Conservation (phyloP, 35 echinoderm and acorn worm species). For the Stichopus chloronotus region DNA sequence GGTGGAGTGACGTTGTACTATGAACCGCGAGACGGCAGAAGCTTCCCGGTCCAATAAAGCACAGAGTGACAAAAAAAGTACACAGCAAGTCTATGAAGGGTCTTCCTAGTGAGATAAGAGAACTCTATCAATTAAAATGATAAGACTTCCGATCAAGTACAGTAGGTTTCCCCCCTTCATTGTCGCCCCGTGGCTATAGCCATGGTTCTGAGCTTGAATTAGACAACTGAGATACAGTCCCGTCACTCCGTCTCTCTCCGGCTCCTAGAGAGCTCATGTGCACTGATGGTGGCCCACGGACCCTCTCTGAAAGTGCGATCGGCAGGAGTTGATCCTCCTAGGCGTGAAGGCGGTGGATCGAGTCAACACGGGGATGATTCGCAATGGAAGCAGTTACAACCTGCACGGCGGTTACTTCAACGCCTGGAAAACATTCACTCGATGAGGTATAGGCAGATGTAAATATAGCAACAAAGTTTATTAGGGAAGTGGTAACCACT, state of each 20-base stretch:
- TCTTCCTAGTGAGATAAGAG: background rate
- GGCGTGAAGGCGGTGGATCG: too few relatives aligned
- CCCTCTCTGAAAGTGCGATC: too few relatives aligned
- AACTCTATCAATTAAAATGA: background rate
- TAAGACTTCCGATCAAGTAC: conserved; percentile 5
- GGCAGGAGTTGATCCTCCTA: too few relatives aligned
- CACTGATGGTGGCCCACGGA: too few relatives aligned
- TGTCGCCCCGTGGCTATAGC: background rate
- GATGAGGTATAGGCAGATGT: too few relatives aligned
- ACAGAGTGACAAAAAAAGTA: too few relatives aligned
- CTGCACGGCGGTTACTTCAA: background rate
- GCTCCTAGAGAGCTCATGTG: too few relatives aligned
- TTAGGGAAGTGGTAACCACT: background rate
- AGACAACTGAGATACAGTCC: too few relatives aligned
- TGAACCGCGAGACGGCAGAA: background rate
- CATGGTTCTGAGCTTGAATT: too few relatives aligned
- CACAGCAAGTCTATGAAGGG: background rate
- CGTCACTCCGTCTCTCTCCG: too few relatives aligned
- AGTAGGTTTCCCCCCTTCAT: background rate
- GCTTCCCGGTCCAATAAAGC: background rate
- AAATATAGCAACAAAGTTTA: background rate
- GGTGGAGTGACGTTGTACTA: background rate
- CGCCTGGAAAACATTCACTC: background rate
- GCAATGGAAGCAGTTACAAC: too few relatives aligned
- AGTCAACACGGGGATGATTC: too few relatives aligned